phyloP scores from a whole-genome alignment of 2,113 vertebrate genomes.

The Xenus cinereus region DNA sequence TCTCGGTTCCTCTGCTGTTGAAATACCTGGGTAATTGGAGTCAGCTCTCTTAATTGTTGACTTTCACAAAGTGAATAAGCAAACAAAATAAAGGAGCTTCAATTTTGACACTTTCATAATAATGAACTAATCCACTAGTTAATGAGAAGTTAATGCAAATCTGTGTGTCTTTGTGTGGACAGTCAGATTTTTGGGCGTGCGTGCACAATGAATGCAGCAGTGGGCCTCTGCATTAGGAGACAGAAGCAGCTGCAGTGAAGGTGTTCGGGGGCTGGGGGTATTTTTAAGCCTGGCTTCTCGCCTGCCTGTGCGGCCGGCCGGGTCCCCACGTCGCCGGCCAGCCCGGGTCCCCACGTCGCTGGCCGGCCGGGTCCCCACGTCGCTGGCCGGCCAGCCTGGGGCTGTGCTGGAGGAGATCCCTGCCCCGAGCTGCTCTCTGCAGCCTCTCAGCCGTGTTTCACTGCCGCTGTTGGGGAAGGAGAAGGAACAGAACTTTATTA shows the following conservation, averaged over 20 bases:
- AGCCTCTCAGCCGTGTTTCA: neutral
- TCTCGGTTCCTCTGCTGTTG: neutral
- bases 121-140: neutral
- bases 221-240: neutral
- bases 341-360: rapidly evolving
- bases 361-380: rapidly evolving
- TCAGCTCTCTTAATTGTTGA: neutral
- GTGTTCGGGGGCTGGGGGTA: neutral
- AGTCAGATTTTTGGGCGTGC: neutral
- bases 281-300: neutral
- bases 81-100: neutral
- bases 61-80: neutral
- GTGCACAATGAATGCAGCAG: neutral
- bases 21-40: neutral
- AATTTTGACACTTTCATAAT: neutral
- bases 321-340: no score
- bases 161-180: neutral
- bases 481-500: neutral
- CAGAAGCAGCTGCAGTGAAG: no score
- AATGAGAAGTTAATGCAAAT: neutral
- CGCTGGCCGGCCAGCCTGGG: neutral
- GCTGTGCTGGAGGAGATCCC: neutral
- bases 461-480: neutral
- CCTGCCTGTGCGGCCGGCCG: neutral
- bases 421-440: neutral